Evolutionary conservation across 2,797 vertebrate genomes (phyloP), one percentile per base, ranked within the genome.

Genomic region (Sebastes itinus): DNA sequence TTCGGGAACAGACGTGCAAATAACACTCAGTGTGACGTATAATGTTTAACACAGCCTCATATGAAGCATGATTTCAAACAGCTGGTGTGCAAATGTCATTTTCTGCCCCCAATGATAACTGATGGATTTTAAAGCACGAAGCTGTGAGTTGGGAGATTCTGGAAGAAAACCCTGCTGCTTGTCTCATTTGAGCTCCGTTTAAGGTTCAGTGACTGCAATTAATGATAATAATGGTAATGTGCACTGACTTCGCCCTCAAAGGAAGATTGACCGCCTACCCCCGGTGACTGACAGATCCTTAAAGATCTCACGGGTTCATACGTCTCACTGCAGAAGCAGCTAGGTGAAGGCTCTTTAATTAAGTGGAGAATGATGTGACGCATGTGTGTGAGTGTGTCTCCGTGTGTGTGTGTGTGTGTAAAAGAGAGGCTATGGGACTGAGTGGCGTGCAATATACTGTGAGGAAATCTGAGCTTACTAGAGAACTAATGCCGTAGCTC

Each of bases 201-300:
- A 80, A 38, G 46, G 27, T 72, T 77, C 42, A 67, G 52, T 73
- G 75, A 75, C 62, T 75, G 35, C 30, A 86, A 55, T 80, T 75
- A 81, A 74, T 25, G 12, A 73, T 70, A 60, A 59, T 49, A 49
- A 49, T 49, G 42, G 3, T 20, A 49, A 20, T 54, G 64, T 63
- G 68, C 42, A 49, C 33, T 54, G 75, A 84, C 60, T 76, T 56
- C 32, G 8, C 27, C 55, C n/a, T 59, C 61, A 28, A 49, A 52
- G 71, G 28, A 68, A 77, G 78, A 83, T 23, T 77, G 55, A 59
- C 64, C 3, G 18, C 20, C n/a, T 6, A n/a, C 13, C 20, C 20
- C 23, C 14, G 0, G 5, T 59, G 64, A 82, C 55, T 70, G 82
- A 80, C 73, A 59, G 22, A 38, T 67, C 25, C n/a, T 52, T 62